phyloP scores from a whole-genome alignment of 2,797 vertebrate species.

The Pseudochromis fuscus region DNA sequence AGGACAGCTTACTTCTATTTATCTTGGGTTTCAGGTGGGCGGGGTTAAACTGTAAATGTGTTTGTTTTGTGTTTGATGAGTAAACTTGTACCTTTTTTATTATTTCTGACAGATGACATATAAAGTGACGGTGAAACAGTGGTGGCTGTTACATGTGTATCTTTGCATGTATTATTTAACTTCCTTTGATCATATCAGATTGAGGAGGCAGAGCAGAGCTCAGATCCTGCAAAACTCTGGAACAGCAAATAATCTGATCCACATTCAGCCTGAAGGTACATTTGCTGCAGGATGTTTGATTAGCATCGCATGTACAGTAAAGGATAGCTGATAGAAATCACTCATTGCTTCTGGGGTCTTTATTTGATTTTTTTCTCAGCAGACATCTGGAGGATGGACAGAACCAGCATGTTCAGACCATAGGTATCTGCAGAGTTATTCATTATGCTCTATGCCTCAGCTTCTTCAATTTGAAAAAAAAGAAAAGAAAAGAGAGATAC shows the following conservation, averaged over 20 bases:
- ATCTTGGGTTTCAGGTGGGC: slow-evolving; percentile 25
- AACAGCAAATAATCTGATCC: slow-evolving; percentile 10
- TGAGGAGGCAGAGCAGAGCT: slow-evolving; percentile 2
- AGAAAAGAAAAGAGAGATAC: no score
- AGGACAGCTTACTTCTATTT: slow-evolving; percentile 71
- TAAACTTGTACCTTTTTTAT: slow-evolving; percentile 59
- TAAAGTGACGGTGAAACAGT: slow-evolving; percentile 21
- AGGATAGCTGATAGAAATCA: slow-evolving; percentile 22
- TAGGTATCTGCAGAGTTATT: no score
- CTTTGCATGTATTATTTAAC: slow-evolving; percentile 67
- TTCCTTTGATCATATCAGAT: slow-evolving; percentile 65
- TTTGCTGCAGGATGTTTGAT: slow-evolving; percentile 28
- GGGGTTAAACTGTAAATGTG: slow-evolving; percentile 53
- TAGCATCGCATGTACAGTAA: slow-evolving; percentile 50
- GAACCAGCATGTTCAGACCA: no score
- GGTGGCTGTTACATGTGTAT: slow-evolving; percentile 27
- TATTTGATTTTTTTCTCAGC: neutral
- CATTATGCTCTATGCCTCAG: no score
- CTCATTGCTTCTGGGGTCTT: neutral
- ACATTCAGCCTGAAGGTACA: slow-evolving; percentile 1
- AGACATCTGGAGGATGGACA: no score
- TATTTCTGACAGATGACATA: slow-evolving; percentile 42
- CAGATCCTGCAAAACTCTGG: slow-evolving; percentile 12
- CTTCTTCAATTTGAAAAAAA: no score
- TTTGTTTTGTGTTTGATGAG: slow-evolving; percentile 73